Evolutionary conservation across 2,888 invertebrate species (phyloP), one percentile per base, ranked within the genome.

Genomic region (Octodonta nipae): DNA sequence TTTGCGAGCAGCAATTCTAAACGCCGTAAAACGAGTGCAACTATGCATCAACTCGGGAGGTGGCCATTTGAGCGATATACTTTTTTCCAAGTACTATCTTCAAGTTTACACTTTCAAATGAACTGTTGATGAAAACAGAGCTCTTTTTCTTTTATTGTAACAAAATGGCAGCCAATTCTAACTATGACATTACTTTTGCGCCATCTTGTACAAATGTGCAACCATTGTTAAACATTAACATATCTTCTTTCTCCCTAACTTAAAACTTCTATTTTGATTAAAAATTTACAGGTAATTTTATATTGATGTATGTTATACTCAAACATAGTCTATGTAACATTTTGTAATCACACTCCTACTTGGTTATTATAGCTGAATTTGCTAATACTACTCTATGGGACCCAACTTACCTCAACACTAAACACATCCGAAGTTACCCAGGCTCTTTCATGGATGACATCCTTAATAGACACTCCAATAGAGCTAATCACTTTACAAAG

Each of bases 361-460:
- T n/a, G n/a, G n/a, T n/a, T n/a, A n/a, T n/a, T n/a, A n/a, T n/a
- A n/a, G n/a, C n/a, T n/a, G n/a, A n/a, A n/a, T n/a, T n/a, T n/a
- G n/a, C n/a, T n/a, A n/a, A n/a, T n/a, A n/a, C n/a, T n/a, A n/a
- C n/a, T n/a, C n/a, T n/a, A n/a, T n/a, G n/a, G n/a, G n/a, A n/a
- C n/a, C n/a, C 7, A 15, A 27, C 33, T 33, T 51, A 71, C 74
- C 56, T 75, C 72, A 12, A 79, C 79, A 44, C 75, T 75, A 56
- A 89, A 91, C 28, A 95, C 82, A 56, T 95, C 92, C 2, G 78
- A 75, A 36, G 77, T 78, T 8, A 93, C 74, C 92, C 92, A 93
- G 2, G 93, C 92, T 33, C 93, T 70, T 56, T 95, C 93, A 58
- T 95, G 93, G 63, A 88, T 82, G 36, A 95, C 89, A 54, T 93